phyloP scores from a whole-genome alignment of 2,797 vertebrate species.

The Sparidentex hasta region DNA sequence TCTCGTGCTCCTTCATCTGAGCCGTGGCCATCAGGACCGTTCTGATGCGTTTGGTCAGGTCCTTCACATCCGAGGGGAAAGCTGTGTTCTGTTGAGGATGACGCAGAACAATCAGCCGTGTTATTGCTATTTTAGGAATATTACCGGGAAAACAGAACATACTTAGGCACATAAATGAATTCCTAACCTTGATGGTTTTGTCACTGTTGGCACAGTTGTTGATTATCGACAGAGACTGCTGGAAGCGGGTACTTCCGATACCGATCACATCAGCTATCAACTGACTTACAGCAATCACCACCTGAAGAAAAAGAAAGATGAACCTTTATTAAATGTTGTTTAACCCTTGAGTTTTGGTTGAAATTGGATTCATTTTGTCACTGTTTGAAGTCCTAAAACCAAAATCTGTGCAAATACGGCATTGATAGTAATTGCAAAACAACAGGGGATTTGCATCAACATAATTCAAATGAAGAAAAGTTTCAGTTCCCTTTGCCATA shows the following conservation, averaged over 20 bases:
- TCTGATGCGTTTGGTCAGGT: slow-evolving; percentile 96
- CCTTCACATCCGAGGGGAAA: slow-evolving; percentile 97
- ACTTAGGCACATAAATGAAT: not conserved
- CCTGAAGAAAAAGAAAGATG: slow-evolving; percentile 78
- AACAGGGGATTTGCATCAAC: no score
- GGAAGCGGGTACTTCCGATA: slow-evolving; percentile 97
- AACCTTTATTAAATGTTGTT: not conserved
- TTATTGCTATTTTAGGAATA: not conserved
- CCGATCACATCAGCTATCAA: slow-evolving; percentile 98
- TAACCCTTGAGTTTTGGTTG: not conserved
- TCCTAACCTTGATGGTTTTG: slow-evolving; percentile 94
- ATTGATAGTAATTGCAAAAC: no score
- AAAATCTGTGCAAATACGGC: not conserved
- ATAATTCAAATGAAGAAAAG: no score
- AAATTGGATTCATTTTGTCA: not conserved
- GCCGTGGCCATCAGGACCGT: slow-evolving; percentile 98
- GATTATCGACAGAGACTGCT: slow-evolving; percentile 98
- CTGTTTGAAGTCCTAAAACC: not conserved
- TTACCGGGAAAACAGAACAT: not conserved
- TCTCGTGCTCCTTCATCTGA: slow-evolving; percentile 99
- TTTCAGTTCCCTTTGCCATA: no score
- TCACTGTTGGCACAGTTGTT: slow-evolving; percentile 99
- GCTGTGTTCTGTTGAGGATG: slow-evolving; percentile 90
- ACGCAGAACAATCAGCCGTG: not conserved
- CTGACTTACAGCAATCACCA: slow-evolving; percentile 98